phyloP scores from a whole-genome alignment of 1,140 invertebrate genomes.

The Diachasmimorpha longicaudata region DNA sequence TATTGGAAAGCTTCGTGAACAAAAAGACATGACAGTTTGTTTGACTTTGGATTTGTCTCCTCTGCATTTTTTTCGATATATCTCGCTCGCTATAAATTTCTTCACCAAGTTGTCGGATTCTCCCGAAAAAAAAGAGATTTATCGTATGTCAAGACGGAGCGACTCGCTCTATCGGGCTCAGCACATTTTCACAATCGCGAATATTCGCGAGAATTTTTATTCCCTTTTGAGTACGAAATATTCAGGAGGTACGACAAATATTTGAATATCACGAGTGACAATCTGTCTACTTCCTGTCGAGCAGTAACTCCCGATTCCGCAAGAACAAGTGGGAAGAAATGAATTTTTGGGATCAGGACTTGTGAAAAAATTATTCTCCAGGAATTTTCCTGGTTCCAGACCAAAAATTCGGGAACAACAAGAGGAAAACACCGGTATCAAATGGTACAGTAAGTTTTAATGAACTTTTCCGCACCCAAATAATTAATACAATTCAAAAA shows the following conservation, averaged over 20 bases:
- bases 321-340: background rate
- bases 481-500: no score
- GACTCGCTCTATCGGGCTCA: background rate
- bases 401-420: no score
- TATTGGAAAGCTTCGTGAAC: background rate
- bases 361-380: no score
- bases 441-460: no score
- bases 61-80: background rate
- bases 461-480: no score
- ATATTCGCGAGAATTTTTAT: background rate
- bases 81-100: background rate
- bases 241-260: background rate
- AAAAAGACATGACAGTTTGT: background rate
- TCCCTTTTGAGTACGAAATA: background rate
- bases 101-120: background rate
- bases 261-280: background rate
- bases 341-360: background rate
- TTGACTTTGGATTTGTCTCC: background rate
- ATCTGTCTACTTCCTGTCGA: background rate
- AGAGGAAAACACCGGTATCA: no score
- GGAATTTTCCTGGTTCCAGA: no score
- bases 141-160: background rate
- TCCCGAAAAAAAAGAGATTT: background rate
- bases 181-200: background rate
- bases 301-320: background rate